Evolutionary conservation across 2,113 vertebrate species (phyloP).

Genomic region (Pollimyrus isidori): DNA sequence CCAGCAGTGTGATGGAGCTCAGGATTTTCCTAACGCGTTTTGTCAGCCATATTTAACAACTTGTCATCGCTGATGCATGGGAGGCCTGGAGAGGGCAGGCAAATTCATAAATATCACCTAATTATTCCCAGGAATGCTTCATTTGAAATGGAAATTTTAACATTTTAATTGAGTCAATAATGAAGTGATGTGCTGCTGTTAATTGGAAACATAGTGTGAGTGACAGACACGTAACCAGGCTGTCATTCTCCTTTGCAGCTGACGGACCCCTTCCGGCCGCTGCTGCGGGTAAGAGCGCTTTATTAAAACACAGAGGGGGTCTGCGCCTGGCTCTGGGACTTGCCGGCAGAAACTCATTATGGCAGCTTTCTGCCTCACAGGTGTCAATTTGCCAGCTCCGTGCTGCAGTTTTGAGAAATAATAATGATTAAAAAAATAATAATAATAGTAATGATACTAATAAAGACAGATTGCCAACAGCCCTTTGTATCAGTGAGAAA

Average conservation of each 20-base stretch:
- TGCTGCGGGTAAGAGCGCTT: conserved; percentile 88
- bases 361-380: conserved; percentile 29
- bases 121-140: conserved; percentile 68
- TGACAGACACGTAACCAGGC: conserved; percentile 74
- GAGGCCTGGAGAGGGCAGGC: conserved; percentile 36
- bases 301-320: conserved; percentile 30
- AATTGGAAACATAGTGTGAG: conserved; percentile 75
- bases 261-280: conserved; percentile 95
- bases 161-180: conserved; percentile 74
- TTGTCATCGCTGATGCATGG: conserved; percentile 39
- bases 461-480: not conserved
- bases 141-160: conserved; percentile 77
- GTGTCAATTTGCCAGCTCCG: conserved; percentile 33
- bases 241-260: conserved; percentile 77
- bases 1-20: not conserved
- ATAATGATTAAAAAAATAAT: not conserved
- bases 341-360: conserved; percentile 39
- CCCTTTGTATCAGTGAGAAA: not conserved
- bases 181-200: conserved; percentile 69
- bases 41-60: conserved; percentile 33
- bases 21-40: conserved; percentile 5
- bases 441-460: not conserved
- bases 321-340: conserved; percentile 37
- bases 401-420: conserved; percentile 27
- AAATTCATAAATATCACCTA: conserved; percentile 54